phyloP scores from a whole-genome alignment of 2,113 vertebrate species.

The Monarcha castaneiventris region DNA sequence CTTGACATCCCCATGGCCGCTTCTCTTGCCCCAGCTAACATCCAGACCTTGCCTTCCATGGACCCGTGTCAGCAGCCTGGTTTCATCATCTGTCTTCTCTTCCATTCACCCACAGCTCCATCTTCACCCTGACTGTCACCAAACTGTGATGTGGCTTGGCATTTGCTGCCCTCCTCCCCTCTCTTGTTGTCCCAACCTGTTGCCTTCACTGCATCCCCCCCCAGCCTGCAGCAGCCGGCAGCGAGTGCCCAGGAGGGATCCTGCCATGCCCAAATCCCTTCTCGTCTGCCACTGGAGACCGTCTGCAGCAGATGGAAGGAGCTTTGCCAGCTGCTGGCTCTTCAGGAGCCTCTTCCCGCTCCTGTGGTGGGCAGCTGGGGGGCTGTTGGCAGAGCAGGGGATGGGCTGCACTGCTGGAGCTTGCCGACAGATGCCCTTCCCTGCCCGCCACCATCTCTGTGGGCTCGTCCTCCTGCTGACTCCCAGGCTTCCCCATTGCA shows the following conservation, averaged over 20 bases:
- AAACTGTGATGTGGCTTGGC: not conserved
- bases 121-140: not conserved
- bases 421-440: constrained; percentile 6
- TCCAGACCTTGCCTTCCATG: not conserved
- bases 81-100: not conserved
- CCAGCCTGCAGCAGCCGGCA: not conserved
- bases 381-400: not conserved
- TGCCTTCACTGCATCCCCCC: not conserved
- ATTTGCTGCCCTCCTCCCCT: not conserved
- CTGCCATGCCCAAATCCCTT: not conserved
- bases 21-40: not conserved
- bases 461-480: not conserved
- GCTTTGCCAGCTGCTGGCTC: constrained; percentile 34
- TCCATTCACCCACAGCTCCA: not conserved
- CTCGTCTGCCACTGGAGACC: not conserved
- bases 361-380: not conserved
- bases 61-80: not conserved
- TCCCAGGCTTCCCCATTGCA: not conserved
- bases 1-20: not conserved
- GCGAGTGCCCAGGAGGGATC: not conserved
- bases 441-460: not conserved
- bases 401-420: not conserved
- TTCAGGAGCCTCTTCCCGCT: not conserved
- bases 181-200: not conserved
- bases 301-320: not conserved